These are phyloP conservation scores for Manis pentadactyla DNA, from an alignment of 2,797 vertebrate species.

Conservation along the genomic window DNA sequence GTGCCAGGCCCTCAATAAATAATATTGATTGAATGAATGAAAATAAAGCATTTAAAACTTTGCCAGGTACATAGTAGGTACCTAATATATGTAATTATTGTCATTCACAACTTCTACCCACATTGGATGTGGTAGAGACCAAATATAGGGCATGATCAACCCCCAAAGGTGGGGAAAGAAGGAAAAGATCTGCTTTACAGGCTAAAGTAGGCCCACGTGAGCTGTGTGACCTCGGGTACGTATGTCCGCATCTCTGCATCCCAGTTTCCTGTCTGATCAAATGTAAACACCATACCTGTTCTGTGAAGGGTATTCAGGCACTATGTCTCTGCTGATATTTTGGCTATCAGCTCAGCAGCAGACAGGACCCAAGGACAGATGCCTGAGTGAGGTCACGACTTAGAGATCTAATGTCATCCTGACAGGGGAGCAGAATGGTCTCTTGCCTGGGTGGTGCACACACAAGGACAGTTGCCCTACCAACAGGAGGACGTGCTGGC, in stretches of 20 bases:
- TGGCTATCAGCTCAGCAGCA: conserved; percentile 46
- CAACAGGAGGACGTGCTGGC: neutral
- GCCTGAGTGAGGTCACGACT: conserved; percentile 38
- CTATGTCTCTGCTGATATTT: conserved; percentile 36
- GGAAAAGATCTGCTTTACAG: neutral
- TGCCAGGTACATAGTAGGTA: neutral
- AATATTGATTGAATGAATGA: neutral
- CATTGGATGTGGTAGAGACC: neutral
- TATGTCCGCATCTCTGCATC: neutral
- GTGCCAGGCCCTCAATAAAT: neutral
- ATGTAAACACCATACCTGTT: neutral
- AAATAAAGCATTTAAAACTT: neutral
- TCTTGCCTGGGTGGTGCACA: conserved; percentile 45
- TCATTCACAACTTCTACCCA: neutral
- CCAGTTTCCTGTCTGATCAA: neutral
- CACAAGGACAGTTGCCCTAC: conserved; percentile 41
- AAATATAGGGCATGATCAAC: neutral
- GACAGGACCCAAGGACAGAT: conserved; percentile 71
- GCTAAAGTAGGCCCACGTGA: neutral
- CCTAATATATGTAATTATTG: neutral
- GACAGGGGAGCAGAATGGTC: conserved; percentile 58
- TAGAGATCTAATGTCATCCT: conserved; percentile 67
- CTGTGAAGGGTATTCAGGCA: neutral
- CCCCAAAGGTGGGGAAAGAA: neutral
- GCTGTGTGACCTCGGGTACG: neutral